Percentiles rank a stretch among this genome's conserved stretches.
Evolutionary conservation across 1,140 invertebrate species (phyloP).

Genomic region (Helicoverpa zea): DNA sequence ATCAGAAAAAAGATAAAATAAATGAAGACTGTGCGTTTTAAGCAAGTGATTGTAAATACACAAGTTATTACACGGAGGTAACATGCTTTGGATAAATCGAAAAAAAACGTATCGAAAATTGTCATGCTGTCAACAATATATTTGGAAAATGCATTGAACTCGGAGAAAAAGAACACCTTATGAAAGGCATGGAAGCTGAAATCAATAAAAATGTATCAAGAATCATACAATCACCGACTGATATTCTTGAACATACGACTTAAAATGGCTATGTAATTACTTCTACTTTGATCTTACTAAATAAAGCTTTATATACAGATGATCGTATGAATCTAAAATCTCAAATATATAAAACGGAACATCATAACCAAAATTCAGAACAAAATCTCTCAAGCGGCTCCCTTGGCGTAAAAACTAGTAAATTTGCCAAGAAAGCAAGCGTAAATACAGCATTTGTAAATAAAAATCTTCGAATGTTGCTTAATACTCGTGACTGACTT

Average conservation of each 20-base stretch:
- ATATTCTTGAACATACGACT: not conserved
- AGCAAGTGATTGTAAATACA: slow-evolving; percentile 70
- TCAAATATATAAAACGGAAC: slow-evolving; percentile 45
- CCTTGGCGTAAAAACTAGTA: slow-evolving; percentile 64
- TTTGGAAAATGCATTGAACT: slow-evolving; percentile 46
- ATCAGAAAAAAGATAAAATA: slow-evolving; percentile 56
- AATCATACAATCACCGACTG: slow-evolving; percentile 61
- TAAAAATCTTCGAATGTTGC: slow-evolving; percentile 68
- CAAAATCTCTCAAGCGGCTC: slow-evolving; percentile 71
- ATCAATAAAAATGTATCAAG: slow-evolving; percentile 55
- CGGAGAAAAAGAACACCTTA: slow-evolving; percentile 45
- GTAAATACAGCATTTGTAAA: slow-evolving; percentile 75
- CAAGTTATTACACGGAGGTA: slow-evolving; percentile 69
- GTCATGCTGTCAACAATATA: slow-evolving; percentile 61
- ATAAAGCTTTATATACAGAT: slow-evolving; percentile 12
- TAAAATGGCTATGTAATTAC: not conserved
- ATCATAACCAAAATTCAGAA: slow-evolving; percentile 63
- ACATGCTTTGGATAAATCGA: slow-evolving; percentile 73
- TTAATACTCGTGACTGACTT: slow-evolving; percentile 79
- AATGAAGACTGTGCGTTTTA: slow-evolving; percentile 60
- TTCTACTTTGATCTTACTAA: slow-evolving; percentile 11
- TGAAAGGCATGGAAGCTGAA: slow-evolving; percentile 64
- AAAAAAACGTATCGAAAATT: slow-evolving; percentile 51
- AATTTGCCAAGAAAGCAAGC: slow-evolving; percentile 70
- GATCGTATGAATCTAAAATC: slow-evolving; percentile 61